A percentile compares a stretch with the other conserved stretches of the same genome.
Evolutionary conservation across 2,888 invertebrate species (phyloP).

Genomic region (Azorinus chamasolen): DNA sequence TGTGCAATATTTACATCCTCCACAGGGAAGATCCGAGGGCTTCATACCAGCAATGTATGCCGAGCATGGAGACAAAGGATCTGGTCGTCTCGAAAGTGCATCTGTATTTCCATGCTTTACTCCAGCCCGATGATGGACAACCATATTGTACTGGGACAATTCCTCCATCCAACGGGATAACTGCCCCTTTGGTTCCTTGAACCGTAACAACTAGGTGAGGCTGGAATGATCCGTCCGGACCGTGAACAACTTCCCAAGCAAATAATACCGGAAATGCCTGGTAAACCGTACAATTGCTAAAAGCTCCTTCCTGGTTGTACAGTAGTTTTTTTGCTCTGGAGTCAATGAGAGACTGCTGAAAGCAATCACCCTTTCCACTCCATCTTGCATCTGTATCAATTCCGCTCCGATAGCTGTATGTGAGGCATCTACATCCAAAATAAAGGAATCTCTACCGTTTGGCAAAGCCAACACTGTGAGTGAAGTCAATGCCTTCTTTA

Average conservation of each 20-base stretch:
- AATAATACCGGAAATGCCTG: slow-evolving; percentile 55
- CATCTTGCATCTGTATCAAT: slow-evolving; percentile 58
- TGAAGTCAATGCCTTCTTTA: slow-evolving; percentile 18
- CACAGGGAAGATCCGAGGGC: slow-evolving; percentile 44
- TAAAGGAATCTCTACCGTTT: slow-evolving; percentile 29
- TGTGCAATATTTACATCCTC: slow-evolving; percentile 46
- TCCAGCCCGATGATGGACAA: slow-evolving; percentile 37
- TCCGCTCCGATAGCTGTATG: slow-evolving; percentile 56
- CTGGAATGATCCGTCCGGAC: slow-evolving; percentile 61
- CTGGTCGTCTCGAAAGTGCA: slow-evolving; percentile 32
- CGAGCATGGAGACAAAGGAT: slow-evolving; percentile 9
- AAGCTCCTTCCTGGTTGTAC: slow-evolving; percentile 55
- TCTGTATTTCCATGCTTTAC: slow-evolving; percentile 36
- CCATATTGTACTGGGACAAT: slow-evolving; percentile 54
- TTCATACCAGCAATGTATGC: slow-evolving; percentile 7
- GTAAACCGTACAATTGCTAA: slow-evolving; percentile 53
- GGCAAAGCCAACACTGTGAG: slow-evolving; percentile 51
- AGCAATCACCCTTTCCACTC: slow-evolving; percentile 49
- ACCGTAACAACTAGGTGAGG: slow-evolving; percentile 21
- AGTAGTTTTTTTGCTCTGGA: slow-evolving; percentile 52
- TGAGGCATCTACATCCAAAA: slow-evolving; percentile 60
- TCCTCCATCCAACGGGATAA: slow-evolving; percentile 62
- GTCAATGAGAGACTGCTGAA: slow-evolving; percentile 53
- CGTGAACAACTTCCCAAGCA: slow-evolving; percentile 43
- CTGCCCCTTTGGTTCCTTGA: slow-evolving; percentile 39